Percentiles rank a stretch among this genome's conserved stretches.
Evolutionary conservation across 2,113 vertebrate genomes (phyloP).

Genomic region (Otocyon megalotis): DNA sequence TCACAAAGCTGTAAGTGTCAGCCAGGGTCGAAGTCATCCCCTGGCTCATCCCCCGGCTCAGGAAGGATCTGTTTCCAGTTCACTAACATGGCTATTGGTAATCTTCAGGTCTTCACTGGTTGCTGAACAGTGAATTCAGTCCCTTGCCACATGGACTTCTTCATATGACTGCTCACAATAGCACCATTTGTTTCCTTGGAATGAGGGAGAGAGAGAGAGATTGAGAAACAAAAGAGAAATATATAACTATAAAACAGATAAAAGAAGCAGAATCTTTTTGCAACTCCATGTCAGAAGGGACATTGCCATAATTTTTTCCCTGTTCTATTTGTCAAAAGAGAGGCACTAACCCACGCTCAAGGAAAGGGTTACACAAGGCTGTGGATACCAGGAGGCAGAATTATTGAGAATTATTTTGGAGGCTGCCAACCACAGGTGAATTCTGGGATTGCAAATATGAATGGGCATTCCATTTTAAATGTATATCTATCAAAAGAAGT

Average conservation of each 20-base stretch:
- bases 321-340: neutral
- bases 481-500: neutral
- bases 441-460: neutral
- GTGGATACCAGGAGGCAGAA: neutral
- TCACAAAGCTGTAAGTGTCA: neutral
- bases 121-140: neutral
- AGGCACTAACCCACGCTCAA: neutral
- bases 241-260: neutral
- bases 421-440: neutral
- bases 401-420: neutral
- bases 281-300: neutral
- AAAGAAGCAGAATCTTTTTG: neutral
- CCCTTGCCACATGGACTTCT: neutral
- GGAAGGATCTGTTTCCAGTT: neutral
- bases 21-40: no score
- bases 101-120: neutral
- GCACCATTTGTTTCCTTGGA: neutral
- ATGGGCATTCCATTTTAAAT: conserved; percentile 21
- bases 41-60: neutral
- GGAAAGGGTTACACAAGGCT: neutral
- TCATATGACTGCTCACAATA: neutral
- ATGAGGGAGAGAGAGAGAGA: neutral
- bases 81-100: neutral
- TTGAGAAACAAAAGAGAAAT: neutral
- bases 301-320: neutral